Evolutionary conservation across 2,113 vertebrate species (phyloP).

Genomic region (Plecotus auritus): DNA sequence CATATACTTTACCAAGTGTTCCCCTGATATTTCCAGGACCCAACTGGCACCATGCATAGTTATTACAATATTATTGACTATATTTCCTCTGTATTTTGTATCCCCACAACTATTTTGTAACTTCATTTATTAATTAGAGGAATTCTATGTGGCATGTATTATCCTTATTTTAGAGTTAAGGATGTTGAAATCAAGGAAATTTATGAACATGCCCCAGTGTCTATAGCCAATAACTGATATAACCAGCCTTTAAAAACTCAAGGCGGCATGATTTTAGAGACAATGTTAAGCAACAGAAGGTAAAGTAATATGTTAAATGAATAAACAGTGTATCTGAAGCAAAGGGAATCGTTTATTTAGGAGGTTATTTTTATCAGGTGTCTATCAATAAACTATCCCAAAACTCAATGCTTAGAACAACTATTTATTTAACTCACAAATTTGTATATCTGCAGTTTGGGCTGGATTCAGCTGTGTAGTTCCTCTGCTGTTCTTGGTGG

Average conservation of each 20-base stretch:
- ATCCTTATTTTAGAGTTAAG: neutral
- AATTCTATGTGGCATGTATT: neutral
- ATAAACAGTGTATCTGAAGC: neutral
- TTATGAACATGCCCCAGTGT: neutral
- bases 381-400: neutral
- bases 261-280: neutral
- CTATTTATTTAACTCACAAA: neutral
- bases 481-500: neutral
- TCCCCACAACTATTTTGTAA: neutral
- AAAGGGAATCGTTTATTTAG: neutral
- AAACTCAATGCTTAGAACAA: neutral
- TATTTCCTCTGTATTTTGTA: neutral
- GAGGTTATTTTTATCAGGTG: neutral
- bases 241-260: neutral
- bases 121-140: neutral
- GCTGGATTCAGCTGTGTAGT: neutral
- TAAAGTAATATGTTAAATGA: neutral
- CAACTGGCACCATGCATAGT: neutral
- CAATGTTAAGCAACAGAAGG: neutral
- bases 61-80: neutral
- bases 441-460: neutral
- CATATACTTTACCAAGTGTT: neutral
- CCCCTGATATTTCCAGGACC: neutral
- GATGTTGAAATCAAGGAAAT: neutral
- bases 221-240: neutral